Evolutionary conservation across 2,113 vertebrate species (phyloP), one percentile per base, ranked within the genome.

Genomic region (Hassar affinis): DNA sequence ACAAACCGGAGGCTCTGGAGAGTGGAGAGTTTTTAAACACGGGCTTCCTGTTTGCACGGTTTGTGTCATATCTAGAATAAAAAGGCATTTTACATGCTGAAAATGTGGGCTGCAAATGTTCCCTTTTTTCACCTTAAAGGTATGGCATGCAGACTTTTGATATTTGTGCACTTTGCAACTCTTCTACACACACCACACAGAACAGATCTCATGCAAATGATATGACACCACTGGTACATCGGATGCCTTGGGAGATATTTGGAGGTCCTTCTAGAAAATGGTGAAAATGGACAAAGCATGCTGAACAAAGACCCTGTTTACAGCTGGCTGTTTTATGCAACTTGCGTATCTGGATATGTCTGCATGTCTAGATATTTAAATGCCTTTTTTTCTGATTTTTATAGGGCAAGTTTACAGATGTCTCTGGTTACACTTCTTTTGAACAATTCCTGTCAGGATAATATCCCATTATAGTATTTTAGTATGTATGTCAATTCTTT

Each of bases 31-130:
- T 79, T 78, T 61, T 85, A 69, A 79, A 0, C 59, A 59, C 0
- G 2, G 82, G 66, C 51, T n/a, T 79, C 81, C 51, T 87, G 81
- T 90, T 89, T 90, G 86, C 80, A 89, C 77, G 85, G 81, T 7
- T 38, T 82, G 69, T 78, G 35, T 77, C 74, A 69, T 79, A 81
- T 78, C 84, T 87, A 42, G 51, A 62, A 78, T 52, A 56, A 76
- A 81, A 78, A 81, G 20, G 4, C 59, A 38, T 69, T 68, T 81
- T 64, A 27, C 27, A 38, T 78, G 52, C 45, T 62, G 18, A 61
- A 81, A 76, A 82, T 52, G 83, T 81, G 47, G 42, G n/a, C 33
- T 30, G 17, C 22, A n/a, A n/a, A n/a, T n/a, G n/a, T 75, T 72
- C 61, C 27, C 27, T 15, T 4, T 35, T 69, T 69, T 27, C 66